phyloP scores from a whole-genome alignment of 2,888 invertebrate genomes.

The Cylloceria caligata region DNA sequence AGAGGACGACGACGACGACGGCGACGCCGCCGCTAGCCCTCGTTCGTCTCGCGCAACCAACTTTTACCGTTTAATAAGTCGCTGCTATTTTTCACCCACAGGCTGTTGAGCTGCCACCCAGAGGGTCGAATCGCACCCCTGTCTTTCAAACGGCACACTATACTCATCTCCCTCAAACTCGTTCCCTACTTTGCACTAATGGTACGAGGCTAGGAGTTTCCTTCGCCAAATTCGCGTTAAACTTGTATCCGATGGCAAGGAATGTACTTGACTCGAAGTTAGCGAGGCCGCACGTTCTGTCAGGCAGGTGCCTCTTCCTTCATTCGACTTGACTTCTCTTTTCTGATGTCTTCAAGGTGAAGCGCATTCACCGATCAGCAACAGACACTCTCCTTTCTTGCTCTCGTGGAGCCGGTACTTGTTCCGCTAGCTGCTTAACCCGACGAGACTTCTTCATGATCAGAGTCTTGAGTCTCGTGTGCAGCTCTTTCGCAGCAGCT shows the following conservation, averaged over 20 bases:
- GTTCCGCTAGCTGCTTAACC: slow-evolving; percentile 41
- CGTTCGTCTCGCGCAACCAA: slow-evolving; percentile 75
- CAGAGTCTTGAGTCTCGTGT: slow-evolving; percentile 12
- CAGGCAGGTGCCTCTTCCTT: slow-evolving; percentile 45
- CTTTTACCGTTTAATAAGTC: slow-evolving; percentile 83
- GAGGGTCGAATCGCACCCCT: slow-evolving; percentile 48
- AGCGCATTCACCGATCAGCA: slow-evolving; percentile 50
- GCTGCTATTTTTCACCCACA: slow-evolving; percentile 80
- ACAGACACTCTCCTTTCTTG: slow-evolving; percentile 20
- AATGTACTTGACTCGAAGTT: neutral
- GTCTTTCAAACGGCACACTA: slow-evolving; percentile 45
- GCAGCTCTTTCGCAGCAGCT: slow-evolving; percentile 11
- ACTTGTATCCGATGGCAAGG: slow-evolving; percentile 64
- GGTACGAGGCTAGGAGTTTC: slow-evolving; percentile 56
- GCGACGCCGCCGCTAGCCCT: too few relatives aligned
- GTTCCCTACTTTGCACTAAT: slow-evolving; percentile 11
- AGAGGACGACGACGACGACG: slow-evolving; percentile 62
- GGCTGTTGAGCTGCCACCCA: slow-evolving; percentile 22
- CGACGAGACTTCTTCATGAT: slow-evolving; percentile 38
- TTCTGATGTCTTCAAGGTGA: slow-evolving; percentile 58
- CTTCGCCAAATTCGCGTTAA: slow-evolving; percentile 73
- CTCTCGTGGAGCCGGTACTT: slow-evolving; percentile 28
- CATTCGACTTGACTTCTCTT: slow-evolving; percentile 28
- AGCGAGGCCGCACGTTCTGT: slow-evolving; percentile 40
- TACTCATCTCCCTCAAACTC: slow-evolving; percentile 29